A percentile compares a stretch with the other conserved stretches of the same genome.
These are phyloP conservation scores for Zingel zingel DNA, from an alignment of 2,113 vertebrate species.

Conservation along the genomic window DNA sequence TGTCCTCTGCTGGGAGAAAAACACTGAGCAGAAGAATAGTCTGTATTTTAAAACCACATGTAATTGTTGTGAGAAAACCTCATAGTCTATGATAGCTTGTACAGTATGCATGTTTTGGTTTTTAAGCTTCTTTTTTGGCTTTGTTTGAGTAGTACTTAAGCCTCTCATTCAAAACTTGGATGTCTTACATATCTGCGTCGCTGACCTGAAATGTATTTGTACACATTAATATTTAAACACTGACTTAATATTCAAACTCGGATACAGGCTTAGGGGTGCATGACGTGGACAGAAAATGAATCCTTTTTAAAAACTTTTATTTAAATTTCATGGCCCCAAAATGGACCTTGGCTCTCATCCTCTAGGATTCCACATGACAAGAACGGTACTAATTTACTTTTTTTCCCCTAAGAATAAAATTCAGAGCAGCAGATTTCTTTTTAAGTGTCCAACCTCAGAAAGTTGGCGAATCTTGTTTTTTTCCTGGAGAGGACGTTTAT, in stretches of 20 bases:
- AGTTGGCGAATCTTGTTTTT: constrained; percentile 17
- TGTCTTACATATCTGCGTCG: neutral
- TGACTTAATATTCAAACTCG: constrained; percentile 6
- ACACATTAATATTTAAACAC: constrained; percentile 6
- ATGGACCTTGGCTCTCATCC: constrained; percentile 21
- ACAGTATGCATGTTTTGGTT: neutral
- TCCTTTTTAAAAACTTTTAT: constrained; percentile 27
- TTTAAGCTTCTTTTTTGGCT: neutral
- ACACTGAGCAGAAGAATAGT: neutral
- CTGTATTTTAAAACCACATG: neutral
- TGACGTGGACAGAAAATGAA: constrained; percentile 26
- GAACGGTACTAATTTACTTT: constrained; percentile 19
- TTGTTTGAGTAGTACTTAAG: neutral
- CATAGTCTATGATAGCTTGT: neutral
- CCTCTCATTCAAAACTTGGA: neutral
- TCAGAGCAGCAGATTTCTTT: constrained; percentile 27
- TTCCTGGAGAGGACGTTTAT: neutral
- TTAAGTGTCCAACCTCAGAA: constrained; percentile 2
- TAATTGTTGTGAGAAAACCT: neutral
- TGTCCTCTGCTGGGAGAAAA: neutral
- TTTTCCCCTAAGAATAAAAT: constrained; percentile 13
- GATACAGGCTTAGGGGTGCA: constrained; percentile 2
- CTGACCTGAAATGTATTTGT: constrained; percentile 6
- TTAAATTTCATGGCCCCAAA: constrained; percentile 12
- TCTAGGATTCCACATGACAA: constrained; percentile 49